Base-by-base conservation (phyloP, 2,113 vertebrate genomes). In the Crotalus tigris region DNA sequence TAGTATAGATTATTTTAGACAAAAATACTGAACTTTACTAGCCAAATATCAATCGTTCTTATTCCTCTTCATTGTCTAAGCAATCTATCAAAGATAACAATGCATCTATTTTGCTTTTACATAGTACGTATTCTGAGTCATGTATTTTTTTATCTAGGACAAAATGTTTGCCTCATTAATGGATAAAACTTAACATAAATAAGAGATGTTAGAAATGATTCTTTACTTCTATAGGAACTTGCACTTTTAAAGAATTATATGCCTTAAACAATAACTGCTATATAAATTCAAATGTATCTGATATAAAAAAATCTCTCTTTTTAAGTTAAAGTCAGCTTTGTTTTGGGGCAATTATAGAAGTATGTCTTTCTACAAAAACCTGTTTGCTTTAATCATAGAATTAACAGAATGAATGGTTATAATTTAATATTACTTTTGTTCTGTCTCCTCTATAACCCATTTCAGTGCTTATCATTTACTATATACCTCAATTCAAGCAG, bases 391-490 rank as follows among this genome's bases (percentile, higher is more conserved):
- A 96, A 94, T 96, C 94, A 94, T 0, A 39, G 53, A 94, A 93
- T 92, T 96, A 95, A 97, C 95, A 94, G 96, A 96, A 95, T 95
- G 96, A 92, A 93, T 93, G 94, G 96, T 90, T 93, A 92, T 93
- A 85, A 91, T 96, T 97, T 95, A 93, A 97, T 91, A 94, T n/a
- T 93, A 91, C 91, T 95, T 98, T 97, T 97, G 95, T 97, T 97
- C 95, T 93, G 92, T 44, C 89, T 96, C 87, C 81, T 96, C 92
- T 88, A 90, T 91, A 93, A 94, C 97, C 95, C 96, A 13, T 91
- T 97, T 53, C 54, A 95, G 94, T 96, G 93, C 95, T 95, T 93
- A 87, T 93, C 96, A 94, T 95, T 94, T 75, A 75, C 64, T 75
- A 15, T 93, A 94, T 94, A 53, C 91, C 97, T 97, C 69, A 95